Conservation (phyloP, 1,140 invertebrate species). For the Drosophila nasuta region DNA sequence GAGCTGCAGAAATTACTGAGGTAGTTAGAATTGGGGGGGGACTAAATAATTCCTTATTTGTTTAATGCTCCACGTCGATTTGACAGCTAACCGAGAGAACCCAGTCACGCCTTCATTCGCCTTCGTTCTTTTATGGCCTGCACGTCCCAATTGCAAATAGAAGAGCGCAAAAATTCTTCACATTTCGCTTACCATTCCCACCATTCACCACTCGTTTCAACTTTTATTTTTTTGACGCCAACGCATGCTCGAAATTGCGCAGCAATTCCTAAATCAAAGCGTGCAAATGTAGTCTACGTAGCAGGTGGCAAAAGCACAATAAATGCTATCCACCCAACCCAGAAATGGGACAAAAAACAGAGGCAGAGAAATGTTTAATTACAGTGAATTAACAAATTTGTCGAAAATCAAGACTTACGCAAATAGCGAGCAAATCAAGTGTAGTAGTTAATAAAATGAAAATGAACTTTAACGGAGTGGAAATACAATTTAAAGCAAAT, state of each 20-base stretch:
- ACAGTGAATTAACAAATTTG: slow-evolving; percentile 12
- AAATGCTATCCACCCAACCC: neutral
- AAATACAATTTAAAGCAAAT: slow-evolving; percentile 10
- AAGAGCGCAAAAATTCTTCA: slow-evolving; percentile 57
- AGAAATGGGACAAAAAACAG: neutral
- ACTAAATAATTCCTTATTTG: slow-evolving; percentile 64
- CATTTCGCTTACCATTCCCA: slow-evolving; percentile 30
- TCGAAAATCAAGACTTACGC: neutral
- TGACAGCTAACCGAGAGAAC: slow-evolving; percentile 39
- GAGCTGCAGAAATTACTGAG: neutral
- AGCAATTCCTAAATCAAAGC: slow-evolving; percentile 61
- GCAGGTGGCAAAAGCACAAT: slow-evolving; percentile 34
- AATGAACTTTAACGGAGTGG: slow-evolving; percentile 4
- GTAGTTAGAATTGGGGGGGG: neutral
- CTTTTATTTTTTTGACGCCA: neutral
- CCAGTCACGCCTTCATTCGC: slow-evolving; percentile 56
- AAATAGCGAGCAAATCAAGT: neutral
- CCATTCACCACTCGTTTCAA: neutral
- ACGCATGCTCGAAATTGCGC: slow-evolving; percentile 61
- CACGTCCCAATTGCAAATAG: slow-evolving; percentile 73
- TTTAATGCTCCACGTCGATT: slow-evolving; percentile 63
- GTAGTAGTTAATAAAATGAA: neutral
- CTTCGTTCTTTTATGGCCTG: slow-evolving; percentile 32
- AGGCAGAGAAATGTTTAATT: slow-evolving; percentile 2
- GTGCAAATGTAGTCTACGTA: slow-evolving; percentile 16